Evolutionary conservation across 2,888 invertebrate species (phyloP), one percentile per base, ranked within the genome.

Genomic region (Ferdinandea cuprea): DNA sequence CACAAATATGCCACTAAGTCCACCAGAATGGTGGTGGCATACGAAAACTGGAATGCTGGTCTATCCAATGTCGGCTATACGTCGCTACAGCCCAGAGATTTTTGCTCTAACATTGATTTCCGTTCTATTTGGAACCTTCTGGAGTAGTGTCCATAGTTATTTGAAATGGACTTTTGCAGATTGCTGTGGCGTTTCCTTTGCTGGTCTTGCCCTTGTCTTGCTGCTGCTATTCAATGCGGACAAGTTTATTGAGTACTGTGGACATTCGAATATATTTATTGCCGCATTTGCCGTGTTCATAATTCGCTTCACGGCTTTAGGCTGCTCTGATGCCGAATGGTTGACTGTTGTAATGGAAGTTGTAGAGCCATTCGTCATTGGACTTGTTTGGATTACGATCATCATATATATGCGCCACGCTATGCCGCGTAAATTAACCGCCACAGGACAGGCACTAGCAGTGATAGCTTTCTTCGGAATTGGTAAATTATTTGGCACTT

Each of bases 1-100:
- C 68, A 72, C 77, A 3, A 92, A 92, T 85, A 96, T 96, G 95
- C 96, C 96, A 0, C 90, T 96, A 8, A 95, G 95, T 87, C 95
- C 96, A 0, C 95, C 96, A 0, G 96, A 96, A 90, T 96, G 96
- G 96, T 96, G 95, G 95, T 96, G 96, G 96, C 95, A 96, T 88
- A 96, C 96, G 1, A 92, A 95, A 87, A 94, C 95, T 8, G 96
- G 95, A 40, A 93, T 95, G 91, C 88, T 96, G 71, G 94, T 96
- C 8, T 92, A 95, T 88, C 96, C 96, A n/a, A 94, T 96, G 95
- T 95, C 94, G 85, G 93, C 95, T 5, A 94, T 95, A 56, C 92
- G 95, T 35, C 93, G 95, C 59, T 96, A 95, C 88, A 94, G 95
- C 35, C 93, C 94, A 4, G 96, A 96, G 91, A 95, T 94, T 7